Evolutionary conservation across 1,140 invertebrate genomes (phyloP).

Genomic region (Zaprionus africanus): DNA sequence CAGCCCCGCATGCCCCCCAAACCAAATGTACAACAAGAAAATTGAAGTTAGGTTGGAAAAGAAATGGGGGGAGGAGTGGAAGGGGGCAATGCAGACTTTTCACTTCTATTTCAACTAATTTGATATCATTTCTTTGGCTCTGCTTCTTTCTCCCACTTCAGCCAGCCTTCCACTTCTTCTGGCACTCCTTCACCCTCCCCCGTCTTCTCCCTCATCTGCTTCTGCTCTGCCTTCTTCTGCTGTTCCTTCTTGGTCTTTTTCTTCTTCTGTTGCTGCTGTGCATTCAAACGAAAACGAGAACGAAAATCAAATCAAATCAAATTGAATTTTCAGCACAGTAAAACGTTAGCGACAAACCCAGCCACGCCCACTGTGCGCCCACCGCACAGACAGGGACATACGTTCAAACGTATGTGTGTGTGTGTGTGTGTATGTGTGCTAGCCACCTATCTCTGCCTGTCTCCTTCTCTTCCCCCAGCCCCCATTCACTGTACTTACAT

Average conservation of each 20-base stretch:
- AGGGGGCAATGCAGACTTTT: constrained; percentile 44
- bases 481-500: constrained; percentile 4
- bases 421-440: not conserved
- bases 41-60: not conserved
- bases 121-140: constrained; percentile 70
- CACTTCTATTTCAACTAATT: constrained; percentile 78
- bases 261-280: constrained; percentile 50
- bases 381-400: not conserved
- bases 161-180: constrained; percentile 22
- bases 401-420: not conserved
- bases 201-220: not conserved
- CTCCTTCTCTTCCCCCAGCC: not conserved
- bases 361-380: constrained; percentile 29
- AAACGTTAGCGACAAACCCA: constrained; percentile 30
- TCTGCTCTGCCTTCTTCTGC: constrained; percentile 27
- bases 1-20: too few species aligned
- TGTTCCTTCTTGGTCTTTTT: constrained; percentile 24
- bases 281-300: constrained; percentile 82
- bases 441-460: too few species aligned
- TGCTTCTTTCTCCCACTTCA: constrained; percentile 21
- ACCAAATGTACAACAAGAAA: not conserved
- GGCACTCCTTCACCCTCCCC: not conserved
- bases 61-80: not conserved
- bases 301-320: constrained; percentile 84
- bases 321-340: constrained; percentile 77